Evolutionary conservation across 2,113 vertebrate genomes (phyloP).

Genomic region (Corythornis vintsioides): DNA sequence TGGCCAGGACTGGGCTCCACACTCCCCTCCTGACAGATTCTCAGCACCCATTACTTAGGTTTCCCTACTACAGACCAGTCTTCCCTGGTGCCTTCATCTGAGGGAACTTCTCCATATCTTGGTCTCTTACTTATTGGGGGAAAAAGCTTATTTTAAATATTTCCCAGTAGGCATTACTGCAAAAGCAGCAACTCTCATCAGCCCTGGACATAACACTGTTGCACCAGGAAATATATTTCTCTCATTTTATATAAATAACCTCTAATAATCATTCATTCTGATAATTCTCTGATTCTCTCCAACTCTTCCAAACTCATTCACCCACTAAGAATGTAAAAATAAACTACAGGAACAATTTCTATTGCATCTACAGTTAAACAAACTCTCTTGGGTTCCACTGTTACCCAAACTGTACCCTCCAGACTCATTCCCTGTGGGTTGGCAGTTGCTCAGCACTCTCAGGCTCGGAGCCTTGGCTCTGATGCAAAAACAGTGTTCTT

Average conservation of each 20-base stretch:
- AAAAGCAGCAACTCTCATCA: background rate
- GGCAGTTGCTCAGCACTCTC: background rate
- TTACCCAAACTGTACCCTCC: background rate
- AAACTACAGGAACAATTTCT: constrained; percentile 37
- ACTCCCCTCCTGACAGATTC: background rate
- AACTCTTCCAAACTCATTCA: background rate
- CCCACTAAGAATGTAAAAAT: constrained; percentile 5
- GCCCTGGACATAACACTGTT: background rate
- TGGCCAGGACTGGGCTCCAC: background rate
- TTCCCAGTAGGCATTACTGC: background rate
- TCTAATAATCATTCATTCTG: background rate
- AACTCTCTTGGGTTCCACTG: background rate
- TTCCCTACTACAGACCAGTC: background rate
- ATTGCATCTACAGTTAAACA: constrained; percentile 7
- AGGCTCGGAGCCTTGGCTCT: background rate
- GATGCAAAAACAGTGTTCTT: background rate
- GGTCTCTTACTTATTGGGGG: background rate
- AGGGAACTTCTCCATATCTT: background rate
- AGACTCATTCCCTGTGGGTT: background rate
- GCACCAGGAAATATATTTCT: background rate
- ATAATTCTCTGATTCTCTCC: background rate
- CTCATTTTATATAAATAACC: background rate
- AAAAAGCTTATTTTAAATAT: background rate
- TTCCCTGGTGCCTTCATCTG: background rate
- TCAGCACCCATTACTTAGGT: background rate